Evolutionary conservation across 1,140 invertebrate genomes (phyloP), one percentile per base, ranked within the genome.

Genomic region (Globodera ellingtonae): DNA sequence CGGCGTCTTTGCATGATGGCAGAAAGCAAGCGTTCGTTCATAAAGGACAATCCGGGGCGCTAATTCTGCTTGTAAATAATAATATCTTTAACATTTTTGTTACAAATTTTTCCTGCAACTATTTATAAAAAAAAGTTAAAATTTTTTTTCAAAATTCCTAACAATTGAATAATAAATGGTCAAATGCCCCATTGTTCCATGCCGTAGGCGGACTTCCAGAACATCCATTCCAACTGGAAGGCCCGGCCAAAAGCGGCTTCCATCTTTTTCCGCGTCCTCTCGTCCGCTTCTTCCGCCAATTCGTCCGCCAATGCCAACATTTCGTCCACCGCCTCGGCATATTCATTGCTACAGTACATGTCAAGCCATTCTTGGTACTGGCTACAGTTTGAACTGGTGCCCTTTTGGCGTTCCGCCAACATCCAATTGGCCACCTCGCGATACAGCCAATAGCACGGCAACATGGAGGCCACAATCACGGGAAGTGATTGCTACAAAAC

Each of bases 381-480:
- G 4, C 18, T 15, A 47, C 10, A 18, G 56, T 62, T 62, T 62
- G 56, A 52, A 52, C 10, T 62, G 56, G 3, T 5, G 15, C 13
- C 13, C 15, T 52, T 72, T 72, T 72, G 46, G 46, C 70, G 46
- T 18, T 52, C 46, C 15, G 70, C 6, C 70, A 48, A 48, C 50
- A 48, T 72, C 70, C 70, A 72, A 15, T 52, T 72, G 46, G 46
- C 70, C 70, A 48, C 46, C 15, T 52, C 46, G 13, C 70, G 46
- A 6, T 72, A 72, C 13, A 72, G 46, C 70, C 70, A 72, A 72
- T 72, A 72, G 50, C 70, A 72, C 13, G 70, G 70, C 70, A 72
- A 18, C 18, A 72, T 52, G 13, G 70, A 47, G 13, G 70, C 70
- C 13, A 47, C 70, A 47, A 72, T 48, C 10, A 72, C 70, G 0